phyloP scores from a whole-genome alignment of 2,797 vertebrate genomes.

The Sorex maritimensis region DNA sequence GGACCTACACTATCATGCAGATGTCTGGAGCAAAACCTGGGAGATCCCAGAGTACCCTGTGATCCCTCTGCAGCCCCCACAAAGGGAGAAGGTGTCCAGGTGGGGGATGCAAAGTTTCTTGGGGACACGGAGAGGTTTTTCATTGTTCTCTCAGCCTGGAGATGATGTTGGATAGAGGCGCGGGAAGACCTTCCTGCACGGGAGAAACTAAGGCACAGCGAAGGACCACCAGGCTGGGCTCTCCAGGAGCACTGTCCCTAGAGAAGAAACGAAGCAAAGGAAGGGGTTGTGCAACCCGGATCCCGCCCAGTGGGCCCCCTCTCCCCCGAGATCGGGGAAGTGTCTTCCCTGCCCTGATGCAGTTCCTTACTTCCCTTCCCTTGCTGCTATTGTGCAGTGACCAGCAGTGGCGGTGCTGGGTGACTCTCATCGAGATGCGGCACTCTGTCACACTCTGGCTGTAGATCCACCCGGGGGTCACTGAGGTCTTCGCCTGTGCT shows the following conservation, averaged over 20 bases:
- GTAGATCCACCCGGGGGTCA: too few relatives aligned
- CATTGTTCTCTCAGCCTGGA: not conserved
- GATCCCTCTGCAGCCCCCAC: too few relatives aligned
- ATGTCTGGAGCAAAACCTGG: too few relatives aligned
- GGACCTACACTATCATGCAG: too few relatives aligned
- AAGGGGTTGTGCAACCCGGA: not conserved
- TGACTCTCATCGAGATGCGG: too few relatives aligned
- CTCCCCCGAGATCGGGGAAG: not conserved
- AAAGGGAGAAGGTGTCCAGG: not conserved
- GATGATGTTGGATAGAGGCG: not conserved
- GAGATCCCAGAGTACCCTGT: not conserved
- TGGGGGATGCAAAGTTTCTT: not conserved
- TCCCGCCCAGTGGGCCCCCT: not conserved
- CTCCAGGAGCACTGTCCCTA: too few relatives aligned
- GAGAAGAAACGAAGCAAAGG: not conserved
- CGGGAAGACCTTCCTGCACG: not conserved
- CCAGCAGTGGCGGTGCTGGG: too few relatives aligned
- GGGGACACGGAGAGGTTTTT: not conserved
- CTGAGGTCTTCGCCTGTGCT: too few relatives aligned
- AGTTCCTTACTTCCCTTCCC: too few relatives aligned
- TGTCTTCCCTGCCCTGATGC: not conserved
- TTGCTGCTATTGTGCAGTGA: too few relatives aligned
- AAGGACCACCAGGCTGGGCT: not conserved
- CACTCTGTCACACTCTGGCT: too few relatives aligned
- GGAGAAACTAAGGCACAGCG: not conserved